Conservation (phyloP, 2,888 invertebrate species). For the Salticus scenicus region DNA sequence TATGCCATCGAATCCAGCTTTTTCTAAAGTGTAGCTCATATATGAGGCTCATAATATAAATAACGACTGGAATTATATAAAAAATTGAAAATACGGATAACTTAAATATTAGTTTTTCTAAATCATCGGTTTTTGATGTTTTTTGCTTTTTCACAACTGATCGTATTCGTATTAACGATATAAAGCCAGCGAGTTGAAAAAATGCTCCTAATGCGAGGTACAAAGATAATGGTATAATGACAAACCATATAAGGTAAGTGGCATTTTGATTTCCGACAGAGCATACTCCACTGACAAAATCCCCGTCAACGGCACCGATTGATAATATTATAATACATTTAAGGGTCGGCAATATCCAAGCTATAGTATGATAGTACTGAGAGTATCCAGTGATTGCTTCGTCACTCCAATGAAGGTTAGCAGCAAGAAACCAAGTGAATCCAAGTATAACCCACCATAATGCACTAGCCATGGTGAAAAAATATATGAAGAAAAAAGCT, state of each 20-base stretch:
- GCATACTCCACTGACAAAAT: conserved; percentile 96
- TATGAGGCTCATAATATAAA: conserved; percentile 85
- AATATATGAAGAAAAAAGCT: conserved; percentile 96
- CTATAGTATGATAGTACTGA: conserved; percentile 96
- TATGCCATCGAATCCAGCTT: conserved; percentile 86
- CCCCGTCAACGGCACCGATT: conserved; percentile 95
- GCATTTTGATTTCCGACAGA: conserved; percentile 95
- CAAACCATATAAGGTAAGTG: conserved; percentile 88
- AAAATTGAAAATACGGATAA: conserved; percentile 89
- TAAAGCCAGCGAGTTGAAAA: conserved; percentile 93
- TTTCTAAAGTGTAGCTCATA: conserved; percentile 90
- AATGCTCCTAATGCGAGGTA: conserved; percentile 93
- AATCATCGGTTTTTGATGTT: conserved; percentile 89
- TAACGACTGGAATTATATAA: conserved; percentile 81
- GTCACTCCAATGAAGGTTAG: conserved; percentile 98
- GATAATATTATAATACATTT: conserved; percentile 93
- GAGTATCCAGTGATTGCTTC: conserved; percentile 97
- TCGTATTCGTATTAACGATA: conserved; percentile 92
- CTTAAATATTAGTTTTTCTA: conserved; percentile 96
- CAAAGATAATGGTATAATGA: conserved; percentile 88
- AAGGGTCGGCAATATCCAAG: conserved; percentile 95
- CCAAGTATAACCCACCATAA: conserved; percentile 97
- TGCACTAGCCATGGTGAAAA: conserved; percentile 98
- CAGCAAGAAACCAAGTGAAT: conserved; percentile 98
- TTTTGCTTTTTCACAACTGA: conserved; percentile 93